A percentile compares a stretch with the other conserved stretches of the same genome.
Evolutionary conservation across 2,797 vertebrate genomes (phyloP).

Genomic region (Catostomus latipinnis): DNA sequence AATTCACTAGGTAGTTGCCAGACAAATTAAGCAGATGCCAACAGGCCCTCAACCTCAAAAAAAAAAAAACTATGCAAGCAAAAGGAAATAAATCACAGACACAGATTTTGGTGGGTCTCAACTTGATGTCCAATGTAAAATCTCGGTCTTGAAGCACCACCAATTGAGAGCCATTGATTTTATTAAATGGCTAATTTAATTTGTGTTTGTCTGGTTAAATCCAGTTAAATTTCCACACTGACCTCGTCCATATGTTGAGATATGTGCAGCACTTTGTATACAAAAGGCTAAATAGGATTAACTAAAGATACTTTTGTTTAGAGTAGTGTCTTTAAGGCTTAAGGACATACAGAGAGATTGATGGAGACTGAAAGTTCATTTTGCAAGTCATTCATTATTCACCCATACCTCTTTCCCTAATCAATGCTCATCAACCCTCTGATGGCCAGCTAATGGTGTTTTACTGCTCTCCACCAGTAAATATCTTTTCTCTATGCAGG

Average conservation of each 20-base stretch:
- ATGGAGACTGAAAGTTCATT: slow-evolving; percentile 37
- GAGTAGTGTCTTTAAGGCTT: slow-evolving; percentile 14
- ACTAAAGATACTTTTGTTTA: not conserved
- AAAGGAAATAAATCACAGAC: too few relatives aligned
- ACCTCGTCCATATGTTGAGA: slow-evolving; percentile 16
- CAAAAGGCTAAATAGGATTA: slow-evolving; percentile 28
- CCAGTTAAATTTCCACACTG: slow-evolving; percentile 17
- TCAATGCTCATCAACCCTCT: slow-evolving; percentile 71
- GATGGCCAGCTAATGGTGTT: slow-evolving; percentile 68
- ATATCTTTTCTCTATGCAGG: slow-evolving; percentile 73
- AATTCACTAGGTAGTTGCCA: too few relatives aligned
- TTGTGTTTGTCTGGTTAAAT: slow-evolving; percentile 7
- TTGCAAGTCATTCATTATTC: slow-evolving; percentile 62
- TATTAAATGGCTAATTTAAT: slow-evolving; percentile 23
- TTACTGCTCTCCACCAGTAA: slow-evolving; percentile 65
- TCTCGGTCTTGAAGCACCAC: too few relatives aligned
- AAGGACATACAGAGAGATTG: slow-evolving; percentile 25
- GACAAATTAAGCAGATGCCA: too few relatives aligned
- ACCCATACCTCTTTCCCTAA: slow-evolving; percentile 66
- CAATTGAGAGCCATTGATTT: too few relatives aligned
- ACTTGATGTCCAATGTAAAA: too few relatives aligned
- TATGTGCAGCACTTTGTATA: slow-evolving; percentile 2
- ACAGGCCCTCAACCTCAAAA: too few relatives aligned
- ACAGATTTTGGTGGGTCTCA: too few relatives aligned
- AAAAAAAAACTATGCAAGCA: too few relatives aligned